A percentile compares a stretch with the other conserved stretches of the same genome.
phyloP scores from a whole-genome alignment of 2,888 invertebrate genomes.

The Xanthia icteritia region DNA sequence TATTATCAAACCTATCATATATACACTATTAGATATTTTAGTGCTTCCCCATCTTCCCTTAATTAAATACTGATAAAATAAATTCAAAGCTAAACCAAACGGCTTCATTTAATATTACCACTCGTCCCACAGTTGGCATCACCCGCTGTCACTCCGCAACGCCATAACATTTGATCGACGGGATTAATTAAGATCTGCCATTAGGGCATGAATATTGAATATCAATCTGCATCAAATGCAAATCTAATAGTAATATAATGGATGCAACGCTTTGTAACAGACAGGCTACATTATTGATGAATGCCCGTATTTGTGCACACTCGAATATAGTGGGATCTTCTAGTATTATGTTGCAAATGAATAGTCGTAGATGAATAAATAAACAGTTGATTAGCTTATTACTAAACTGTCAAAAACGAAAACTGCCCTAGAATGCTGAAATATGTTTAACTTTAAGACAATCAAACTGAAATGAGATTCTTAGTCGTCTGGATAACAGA shows the following conservation, averaged over 20 bases:
- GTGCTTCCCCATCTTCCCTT: too few species aligned
- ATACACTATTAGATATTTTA: background rate
- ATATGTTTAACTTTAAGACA: background rate
- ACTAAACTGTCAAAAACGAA: background rate
- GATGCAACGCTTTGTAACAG: constrained; percentile 17
- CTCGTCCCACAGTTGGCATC: background rate
- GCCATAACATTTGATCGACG: constrained; percentile 16
- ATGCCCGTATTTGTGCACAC: constrained; percentile 9
- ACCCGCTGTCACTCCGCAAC: constrained; percentile 7
- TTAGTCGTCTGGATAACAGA: background rate
- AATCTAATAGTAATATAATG: constrained; percentile 15
- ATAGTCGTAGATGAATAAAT: background rate
- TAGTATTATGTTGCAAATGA: constrained; percentile 3
- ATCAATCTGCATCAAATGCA: constrained; percentile 24
- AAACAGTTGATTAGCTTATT: background rate
- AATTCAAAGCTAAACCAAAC: background rate
- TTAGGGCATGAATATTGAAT: constrained; percentile 43
- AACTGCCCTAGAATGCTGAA: background rate
- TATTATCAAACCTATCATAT: too few species aligned
- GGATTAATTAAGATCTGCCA: constrained; percentile 32
- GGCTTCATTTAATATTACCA: background rate
- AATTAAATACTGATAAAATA: background rate
- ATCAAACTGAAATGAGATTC: background rate
- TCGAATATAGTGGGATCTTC: background rate
- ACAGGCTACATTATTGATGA: constrained; percentile 31